These are phyloP conservation scores for Camarhynchus parvulus DNA, from an alignment of 2,113 vertebrate genomes.

Conservation along the genomic window DNA sequence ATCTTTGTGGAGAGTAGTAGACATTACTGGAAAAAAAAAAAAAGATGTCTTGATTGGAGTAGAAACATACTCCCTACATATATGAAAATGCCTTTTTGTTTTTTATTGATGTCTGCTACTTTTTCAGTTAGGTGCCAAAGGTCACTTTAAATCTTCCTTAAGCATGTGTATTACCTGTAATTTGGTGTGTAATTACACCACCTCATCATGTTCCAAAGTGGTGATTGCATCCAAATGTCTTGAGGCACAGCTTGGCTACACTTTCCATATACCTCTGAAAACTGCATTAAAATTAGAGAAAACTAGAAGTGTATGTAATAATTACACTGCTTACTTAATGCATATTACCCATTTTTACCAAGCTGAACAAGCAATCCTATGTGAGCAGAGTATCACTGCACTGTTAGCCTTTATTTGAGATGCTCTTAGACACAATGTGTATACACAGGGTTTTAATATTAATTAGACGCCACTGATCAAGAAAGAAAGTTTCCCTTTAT, in stretches of 20 bases:
- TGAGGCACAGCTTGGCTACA: neutral
- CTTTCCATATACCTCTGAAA: neutral
- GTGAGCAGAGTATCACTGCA: neutral
- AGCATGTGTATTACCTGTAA: neutral
- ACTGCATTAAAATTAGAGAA: neutral
- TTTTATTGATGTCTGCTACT: neutral
- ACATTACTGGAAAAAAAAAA: neutral
- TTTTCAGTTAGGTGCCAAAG: neutral
- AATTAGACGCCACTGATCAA: neutral
- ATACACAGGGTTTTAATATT: neutral
- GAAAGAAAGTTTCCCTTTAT: neutral
- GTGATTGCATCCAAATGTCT: neutral
- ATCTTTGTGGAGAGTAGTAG: neutral
- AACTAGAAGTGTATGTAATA: neutral
- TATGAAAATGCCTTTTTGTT: neutral
- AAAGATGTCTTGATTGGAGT: neutral
- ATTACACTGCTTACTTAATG: neutral
- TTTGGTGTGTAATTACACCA: neutral
- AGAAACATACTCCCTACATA: neutral
- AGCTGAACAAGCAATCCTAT: neutral
- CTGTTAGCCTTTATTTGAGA: neutral
- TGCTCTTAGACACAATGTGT: neutral
- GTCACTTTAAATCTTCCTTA: neutral
- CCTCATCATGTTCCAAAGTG: neutral
- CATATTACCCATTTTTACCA: neutral